Percentiles rank a stretch among this genome's conserved stretches.
phyloP scores from a whole-genome alignment of 2,797 vertebrate genomes.

The Apodemus agrarius region DNA sequence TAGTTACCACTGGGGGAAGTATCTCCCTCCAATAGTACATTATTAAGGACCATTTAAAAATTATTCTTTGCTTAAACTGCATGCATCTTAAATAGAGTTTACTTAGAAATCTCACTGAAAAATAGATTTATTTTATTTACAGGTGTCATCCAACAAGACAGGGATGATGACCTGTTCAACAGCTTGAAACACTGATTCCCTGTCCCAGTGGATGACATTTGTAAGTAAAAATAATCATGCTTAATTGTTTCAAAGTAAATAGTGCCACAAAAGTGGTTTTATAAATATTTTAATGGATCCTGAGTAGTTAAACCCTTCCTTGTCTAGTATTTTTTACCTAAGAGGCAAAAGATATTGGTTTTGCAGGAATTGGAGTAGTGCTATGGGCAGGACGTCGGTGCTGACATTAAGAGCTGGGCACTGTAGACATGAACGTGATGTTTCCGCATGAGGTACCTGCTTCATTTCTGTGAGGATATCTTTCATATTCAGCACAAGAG shows the following conservation, averaged over 20 bases:
- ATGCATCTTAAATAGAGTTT: constrained; percentile 77
- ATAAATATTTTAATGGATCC: constrained; percentile 49
- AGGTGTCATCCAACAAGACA: constrained; percentile 83
- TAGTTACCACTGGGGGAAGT: background rate
- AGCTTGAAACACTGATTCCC: constrained; percentile 81
- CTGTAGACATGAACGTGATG: background rate
- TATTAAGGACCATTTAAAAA: constrained; percentile 38
- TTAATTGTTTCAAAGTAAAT: constrained; percentile 68
- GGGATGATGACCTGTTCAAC: constrained; percentile 78
- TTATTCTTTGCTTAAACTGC: constrained; percentile 67
- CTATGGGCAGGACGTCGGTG: background rate
- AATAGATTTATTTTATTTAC: constrained; percentile 84
- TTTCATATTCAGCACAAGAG: background rate
- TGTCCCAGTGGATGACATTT: constrained; percentile 82
- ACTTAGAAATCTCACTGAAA: constrained; percentile 80
- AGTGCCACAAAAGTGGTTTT: constrained; percentile 38
- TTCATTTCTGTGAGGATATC: constrained; percentile 21
- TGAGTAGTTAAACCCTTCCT: constrained; percentile 33
- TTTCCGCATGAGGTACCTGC: background rate
- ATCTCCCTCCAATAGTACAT: background rate
- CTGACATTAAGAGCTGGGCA: constrained; percentile 22
- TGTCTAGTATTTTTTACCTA: background rate
- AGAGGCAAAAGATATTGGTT: constrained; percentile 12
- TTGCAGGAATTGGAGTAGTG: background rate
- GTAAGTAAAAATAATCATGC: constrained; percentile 77